phyloP scores from a whole-genome alignment of 1,140 invertebrate genomes.

The Carposina sasakii region DNA sequence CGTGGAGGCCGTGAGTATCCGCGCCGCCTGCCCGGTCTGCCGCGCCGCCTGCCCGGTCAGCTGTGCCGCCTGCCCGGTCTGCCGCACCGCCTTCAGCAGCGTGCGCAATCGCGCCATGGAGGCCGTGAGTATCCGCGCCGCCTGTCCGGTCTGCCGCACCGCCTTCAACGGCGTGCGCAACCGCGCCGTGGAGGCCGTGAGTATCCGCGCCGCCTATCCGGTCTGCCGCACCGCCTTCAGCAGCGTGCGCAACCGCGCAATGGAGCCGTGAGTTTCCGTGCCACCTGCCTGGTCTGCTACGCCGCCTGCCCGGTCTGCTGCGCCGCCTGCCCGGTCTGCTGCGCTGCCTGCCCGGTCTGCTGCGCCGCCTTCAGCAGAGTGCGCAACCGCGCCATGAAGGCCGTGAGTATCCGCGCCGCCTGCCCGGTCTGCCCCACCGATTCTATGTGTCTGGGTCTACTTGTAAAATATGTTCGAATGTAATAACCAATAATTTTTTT shows the following conservation, averaged over 20 bases:
- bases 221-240: conserved; percentile 65
- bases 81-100: conserved; percentile 57
- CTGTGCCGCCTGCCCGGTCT: conserved; percentile 67
- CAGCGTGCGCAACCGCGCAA: conserved; percentile 63
- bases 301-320: conserved; percentile 68
- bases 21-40: conserved; percentile 66
- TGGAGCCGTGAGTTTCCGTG: conserved; percentile 43
- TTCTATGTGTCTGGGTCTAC: no score
- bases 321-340: conserved; percentile 52
- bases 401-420: conserved; percentile 27
- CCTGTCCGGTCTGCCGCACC: no score
- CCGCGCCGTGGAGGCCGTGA: no score
- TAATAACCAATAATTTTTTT: no score
- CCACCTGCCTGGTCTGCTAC: neutral
- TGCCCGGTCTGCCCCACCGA: no score
- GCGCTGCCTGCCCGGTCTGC: conserved; percentile 67
- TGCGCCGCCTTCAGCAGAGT: conserved; percentile 58
- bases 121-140: conserved; percentile 29
- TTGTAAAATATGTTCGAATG: no score
- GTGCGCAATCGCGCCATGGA: conserved; percentile 69
- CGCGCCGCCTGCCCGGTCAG: conserved; percentile 59
- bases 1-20: no score
- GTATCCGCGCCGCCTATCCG: conserved; percentile 62
- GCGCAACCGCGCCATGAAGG: conserved; percentile 67
- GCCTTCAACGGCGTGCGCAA: no score